These are phyloP conservation scores for Bolinopsis microptera DNA, from an alignment of 37 sponge, comb jelly and placozoan species.

Conservation along the genomic window DNA sequence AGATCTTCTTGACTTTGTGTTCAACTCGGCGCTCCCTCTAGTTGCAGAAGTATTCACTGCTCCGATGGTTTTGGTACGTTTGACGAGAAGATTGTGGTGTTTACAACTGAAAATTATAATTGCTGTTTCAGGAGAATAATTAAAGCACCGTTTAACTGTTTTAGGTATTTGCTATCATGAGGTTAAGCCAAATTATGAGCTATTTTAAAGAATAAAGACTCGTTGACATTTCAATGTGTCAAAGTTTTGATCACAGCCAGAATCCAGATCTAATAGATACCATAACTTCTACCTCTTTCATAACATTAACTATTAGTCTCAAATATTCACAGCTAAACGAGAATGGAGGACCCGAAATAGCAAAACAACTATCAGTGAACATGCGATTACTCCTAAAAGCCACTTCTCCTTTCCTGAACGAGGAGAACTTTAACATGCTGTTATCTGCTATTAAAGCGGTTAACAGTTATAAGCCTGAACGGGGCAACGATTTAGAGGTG, in stretches of 20 bases:
- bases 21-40: neutral
- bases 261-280: too few species aligned
- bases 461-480: neutral
- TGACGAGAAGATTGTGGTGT: neutral
- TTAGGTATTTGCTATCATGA: too few species aligned
- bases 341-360: neutral
- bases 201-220: too few species aligned
- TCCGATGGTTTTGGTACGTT: neutral
- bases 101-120: too few species aligned
- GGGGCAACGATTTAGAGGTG: neutral
- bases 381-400: neutral
- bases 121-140: too few species aligned
- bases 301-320: too few species aligned
- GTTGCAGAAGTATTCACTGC: neutral
- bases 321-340: neutral
- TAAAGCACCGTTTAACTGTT: too few species aligned
- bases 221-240: too few species aligned
- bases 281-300: too few species aligned
- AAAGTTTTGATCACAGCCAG: too few species aligned
- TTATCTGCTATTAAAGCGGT: neutral
- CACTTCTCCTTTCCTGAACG: neutral
- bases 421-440: neutral
- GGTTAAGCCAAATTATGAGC: too few species aligned
- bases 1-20: neutral
- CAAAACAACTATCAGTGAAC: neutral